phyloP scores from a whole-genome alignment of 2,113 vertebrate genomes.

The Thymallus thymallus region DNA sequence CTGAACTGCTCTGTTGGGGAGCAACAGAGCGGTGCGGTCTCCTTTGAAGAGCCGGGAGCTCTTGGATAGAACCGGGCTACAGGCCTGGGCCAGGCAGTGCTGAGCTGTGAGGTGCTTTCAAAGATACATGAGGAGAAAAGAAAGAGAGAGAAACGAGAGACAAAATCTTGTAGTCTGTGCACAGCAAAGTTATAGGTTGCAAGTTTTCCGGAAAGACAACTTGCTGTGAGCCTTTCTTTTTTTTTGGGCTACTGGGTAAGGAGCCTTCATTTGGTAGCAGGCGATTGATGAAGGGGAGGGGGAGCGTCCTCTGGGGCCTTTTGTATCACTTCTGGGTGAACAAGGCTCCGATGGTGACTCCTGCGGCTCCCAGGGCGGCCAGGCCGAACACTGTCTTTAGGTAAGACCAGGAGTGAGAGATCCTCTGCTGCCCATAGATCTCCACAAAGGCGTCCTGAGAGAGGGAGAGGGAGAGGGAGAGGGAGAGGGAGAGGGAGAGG shows the following conservation, averaged over 20 bases:
- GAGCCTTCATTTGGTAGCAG: no score
- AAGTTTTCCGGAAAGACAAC: no score
- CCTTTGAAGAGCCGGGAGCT: neutral
- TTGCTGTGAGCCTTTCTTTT: no score
- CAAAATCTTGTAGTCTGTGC: neutral
- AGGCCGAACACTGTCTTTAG: conserved; percentile 87
- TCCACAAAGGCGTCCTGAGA: conserved; percentile 89
- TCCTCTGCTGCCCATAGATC: conserved; percentile 79
- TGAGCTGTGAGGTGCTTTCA: conserved; percentile 16
- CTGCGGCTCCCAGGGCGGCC: conserved; percentile 86
- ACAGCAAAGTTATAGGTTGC: neutral
- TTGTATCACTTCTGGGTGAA: conserved; percentile 82
- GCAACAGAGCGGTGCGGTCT: neutral
- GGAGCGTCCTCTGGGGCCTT: no score
- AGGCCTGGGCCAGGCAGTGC: neutral
- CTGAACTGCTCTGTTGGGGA: neutral
- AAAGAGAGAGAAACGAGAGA: neutral
- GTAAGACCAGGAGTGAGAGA: conserved; percentile 82
- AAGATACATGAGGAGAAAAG: neutral
- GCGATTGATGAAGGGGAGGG: no score
- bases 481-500: no score
- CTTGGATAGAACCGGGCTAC: neutral
- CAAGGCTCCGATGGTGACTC: conserved; percentile 86
- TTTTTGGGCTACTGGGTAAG: no score
- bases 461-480: conserved; percentile 6